Conservation (phyloP, 2,113 vertebrate species). For the Gavia stellata region DNA sequence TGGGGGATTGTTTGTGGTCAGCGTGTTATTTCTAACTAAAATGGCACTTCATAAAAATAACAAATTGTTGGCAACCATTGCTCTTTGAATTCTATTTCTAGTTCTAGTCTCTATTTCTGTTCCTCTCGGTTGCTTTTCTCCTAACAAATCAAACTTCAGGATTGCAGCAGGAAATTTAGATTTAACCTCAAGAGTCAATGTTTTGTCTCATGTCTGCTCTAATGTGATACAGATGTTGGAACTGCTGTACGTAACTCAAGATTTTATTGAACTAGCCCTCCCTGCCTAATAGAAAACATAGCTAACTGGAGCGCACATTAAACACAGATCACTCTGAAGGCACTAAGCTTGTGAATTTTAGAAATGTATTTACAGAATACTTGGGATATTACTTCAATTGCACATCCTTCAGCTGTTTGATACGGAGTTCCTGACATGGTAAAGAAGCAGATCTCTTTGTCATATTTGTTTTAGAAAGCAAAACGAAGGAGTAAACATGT, state of each 20-base stretch:
- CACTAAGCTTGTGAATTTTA: slow-evolving; percentile 38
- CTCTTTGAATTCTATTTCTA: slow-evolving; percentile 63
- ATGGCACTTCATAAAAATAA: slow-evolving; percentile 63
- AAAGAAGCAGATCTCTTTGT: not conserved
- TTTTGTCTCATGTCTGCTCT: slow-evolving; percentile 79
- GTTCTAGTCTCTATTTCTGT: slow-evolving; percentile 49
- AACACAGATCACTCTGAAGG: slow-evolving; percentile 52
- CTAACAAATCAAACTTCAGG: slow-evolving; percentile 69
- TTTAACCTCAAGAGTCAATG: slow-evolving; percentile 77
- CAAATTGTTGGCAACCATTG: slow-evolving; percentile 57
- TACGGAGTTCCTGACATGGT: not conserved
- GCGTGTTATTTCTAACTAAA: slow-evolving; percentile 51
- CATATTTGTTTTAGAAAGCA: not conserved
- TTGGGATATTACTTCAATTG: slow-evolving; percentile 49
- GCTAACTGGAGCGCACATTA: slow-evolving; percentile 50
- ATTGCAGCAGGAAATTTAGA: slow-evolving; percentile 78
- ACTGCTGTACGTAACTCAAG: slow-evolving; percentile 68
- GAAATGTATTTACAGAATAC: slow-evolving; percentile 28
- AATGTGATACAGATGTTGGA: slow-evolving; percentile 77
- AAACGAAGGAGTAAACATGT: not conserved
- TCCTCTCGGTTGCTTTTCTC: slow-evolving; percentile 66
- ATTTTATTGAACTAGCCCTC: slow-evolving; percentile 67
- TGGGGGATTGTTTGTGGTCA: slow-evolving; percentile 50
- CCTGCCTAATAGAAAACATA: slow-evolving; percentile 73
- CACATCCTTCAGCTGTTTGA: slow-evolving; percentile 20